Evolutionary conservation across 2,113 vertebrate species (phyloP).

Genomic region (Catharus bicknelli): DNA sequence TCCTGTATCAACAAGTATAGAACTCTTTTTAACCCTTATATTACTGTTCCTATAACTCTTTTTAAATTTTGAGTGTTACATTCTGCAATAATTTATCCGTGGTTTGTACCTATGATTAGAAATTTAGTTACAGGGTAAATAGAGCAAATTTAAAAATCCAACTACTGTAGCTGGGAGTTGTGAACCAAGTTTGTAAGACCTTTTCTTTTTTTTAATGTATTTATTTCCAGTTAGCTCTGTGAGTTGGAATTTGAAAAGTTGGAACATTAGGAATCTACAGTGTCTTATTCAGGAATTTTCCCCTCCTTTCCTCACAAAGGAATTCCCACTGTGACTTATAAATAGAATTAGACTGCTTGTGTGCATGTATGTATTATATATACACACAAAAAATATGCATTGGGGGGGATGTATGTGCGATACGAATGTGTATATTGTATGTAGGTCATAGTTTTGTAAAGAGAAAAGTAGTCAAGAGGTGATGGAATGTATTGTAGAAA

Average conservation of each 20-base stretch:
- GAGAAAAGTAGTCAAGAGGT: constrained; percentile 71
- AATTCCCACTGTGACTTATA: constrained; percentile 85
- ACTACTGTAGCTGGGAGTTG: constrained; percentile 78
- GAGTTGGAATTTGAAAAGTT: constrained; percentile 77
- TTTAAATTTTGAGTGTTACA: constrained; percentile 64
- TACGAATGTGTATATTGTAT: constrained; percentile 74
- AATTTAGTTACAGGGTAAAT: constrained; percentile 82
- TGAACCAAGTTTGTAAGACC: constrained; percentile 73
- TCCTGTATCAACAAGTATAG: constrained; percentile 75
- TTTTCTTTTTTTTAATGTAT: constrained; percentile 63
- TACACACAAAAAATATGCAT: constrained; percentile 80
- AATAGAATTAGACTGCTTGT: constrained; percentile 78
- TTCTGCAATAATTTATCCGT: constrained; percentile 78
- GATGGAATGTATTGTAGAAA: constrained; percentile 77
- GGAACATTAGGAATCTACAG: constrained; percentile 74
- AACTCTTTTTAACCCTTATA: constrained; percentile 75
- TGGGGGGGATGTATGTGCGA: constrained; percentile 74
- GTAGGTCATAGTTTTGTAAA: constrained; percentile 72
- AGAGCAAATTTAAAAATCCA: constrained; percentile 71
- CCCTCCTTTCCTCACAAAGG: constrained; percentile 77
- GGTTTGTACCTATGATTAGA: constrained; percentile 79
- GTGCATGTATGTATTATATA: constrained; percentile 78
- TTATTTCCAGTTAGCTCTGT: constrained; percentile 77
- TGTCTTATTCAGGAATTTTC: constrained; percentile 79
- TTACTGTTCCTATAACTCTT: constrained; percentile 69